Evolutionary conservation across 2,888 invertebrate species (phyloP), one percentile per base, ranked within the genome.

Genomic region (Eustalomyia histrio): DNA sequence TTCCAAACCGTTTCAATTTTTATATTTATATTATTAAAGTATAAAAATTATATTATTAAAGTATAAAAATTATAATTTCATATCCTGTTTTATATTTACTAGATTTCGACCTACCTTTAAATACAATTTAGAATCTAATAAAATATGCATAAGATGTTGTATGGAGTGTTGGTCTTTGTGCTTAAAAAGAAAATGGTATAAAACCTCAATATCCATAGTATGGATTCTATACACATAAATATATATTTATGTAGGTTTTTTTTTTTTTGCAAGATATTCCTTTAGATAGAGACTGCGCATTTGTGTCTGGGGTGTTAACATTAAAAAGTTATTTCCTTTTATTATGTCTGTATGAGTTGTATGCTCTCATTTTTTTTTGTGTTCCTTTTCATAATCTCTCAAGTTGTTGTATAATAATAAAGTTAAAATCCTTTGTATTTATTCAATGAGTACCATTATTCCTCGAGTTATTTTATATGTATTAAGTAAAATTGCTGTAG

Each of bases 271-370:
- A 39, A 14, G 39, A 39, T 47, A 14, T 47, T 47, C n/a, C 6
- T 47, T 67, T 74, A 21, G 18, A 78, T 52, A 43, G 81, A 74
- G 85, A 81, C 81, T 84, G 84, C 84, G 84, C 84, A 84, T 74
- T 84, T 84, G 74, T 65, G 86, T 85, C 83, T 83, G 83, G 86
- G 88, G 87, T 86, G 86, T 86, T 71, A 69, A 83, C 83, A 55
- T 74, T 60, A 80, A 68, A 52, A 69, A 58, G 17, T 55, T 71
- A 17, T 69, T 57, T 21, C 16, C 16, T 53, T n/a, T 72, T 50
- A 4, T 33, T 29, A 24, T 17, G 29, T 21, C 2, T 68, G 29
- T 35, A 50, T 65, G n/a, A 21, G 21, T 21, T 64, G 52, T 29
- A 29, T 16, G 39, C 18, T 43, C 33, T 53, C 58, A 18, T 17